phyloP scores from a whole-genome alignment of 2,888 invertebrate genomes.

The Buathra laborator region DNA sequence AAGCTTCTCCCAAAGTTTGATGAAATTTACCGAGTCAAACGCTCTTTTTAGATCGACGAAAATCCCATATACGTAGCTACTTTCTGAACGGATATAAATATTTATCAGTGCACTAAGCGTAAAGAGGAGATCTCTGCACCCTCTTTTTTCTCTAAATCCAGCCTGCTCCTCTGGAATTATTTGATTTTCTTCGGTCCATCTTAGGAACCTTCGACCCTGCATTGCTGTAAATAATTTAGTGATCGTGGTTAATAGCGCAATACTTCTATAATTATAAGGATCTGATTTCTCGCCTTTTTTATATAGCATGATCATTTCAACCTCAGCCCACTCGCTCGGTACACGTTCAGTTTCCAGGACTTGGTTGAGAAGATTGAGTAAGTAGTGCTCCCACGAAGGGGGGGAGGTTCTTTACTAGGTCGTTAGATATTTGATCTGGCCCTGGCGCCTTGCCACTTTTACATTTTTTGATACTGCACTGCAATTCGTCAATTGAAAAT shows the following conservation, averaged over 20 bases:
- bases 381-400: not conserved
- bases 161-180: constrained; percentile 59
- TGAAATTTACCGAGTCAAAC: constrained; percentile 43
- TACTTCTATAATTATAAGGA: constrained; percentile 59
- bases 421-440: constrained; percentile 20
- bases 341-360: constrained; percentile 29
- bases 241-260: constrained; percentile 45
- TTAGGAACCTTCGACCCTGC: constrained; percentile 31
- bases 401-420: constrained; percentile 35
- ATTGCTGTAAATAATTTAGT: constrained; percentile 54
- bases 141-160: constrained; percentile 58
- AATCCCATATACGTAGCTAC: constrained; percentile 36
- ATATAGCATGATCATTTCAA: constrained; percentile 19
- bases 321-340: constrained; percentile 42
- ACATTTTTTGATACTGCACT: not conserved
- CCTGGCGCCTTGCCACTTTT: constrained; percentile 35
- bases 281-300: constrained; percentile 59
- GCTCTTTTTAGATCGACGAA: constrained; percentile 59
- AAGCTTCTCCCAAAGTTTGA: constrained; percentile 53
- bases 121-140: constrained; percentile 58
- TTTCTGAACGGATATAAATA: constrained; percentile 30
- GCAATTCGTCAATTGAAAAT: not conserved
- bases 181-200: constrained; percentile 38
- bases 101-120: constrained; percentile 31
- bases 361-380: constrained; percentile 15